Evolutionary conservation across 2,113 vertebrate species (phyloP).

Genomic region (Onychorhynchus coronatus): DNA sequence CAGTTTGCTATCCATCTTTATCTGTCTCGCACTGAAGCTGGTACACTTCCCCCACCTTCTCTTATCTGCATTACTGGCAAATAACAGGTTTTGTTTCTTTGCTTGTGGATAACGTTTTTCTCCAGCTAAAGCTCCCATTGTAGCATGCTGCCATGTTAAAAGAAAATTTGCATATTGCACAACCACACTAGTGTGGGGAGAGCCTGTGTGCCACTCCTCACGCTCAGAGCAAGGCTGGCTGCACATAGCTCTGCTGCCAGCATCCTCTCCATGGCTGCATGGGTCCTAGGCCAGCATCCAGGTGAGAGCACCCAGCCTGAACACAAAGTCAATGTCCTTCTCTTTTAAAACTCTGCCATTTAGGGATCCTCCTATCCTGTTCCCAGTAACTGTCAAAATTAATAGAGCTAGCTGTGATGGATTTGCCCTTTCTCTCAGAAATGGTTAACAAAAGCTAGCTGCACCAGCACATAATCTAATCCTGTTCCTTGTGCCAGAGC

Average conservation of each 20-base stretch:
- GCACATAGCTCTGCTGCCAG: not conserved
- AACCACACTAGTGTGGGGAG: rapidly evolving
- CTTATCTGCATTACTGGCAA: not conserved
- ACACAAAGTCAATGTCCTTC: not conserved
- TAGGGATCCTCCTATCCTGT: not conserved
- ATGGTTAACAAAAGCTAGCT: not conserved
- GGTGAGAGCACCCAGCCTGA: not conserved
- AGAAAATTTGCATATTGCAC: not conserved
- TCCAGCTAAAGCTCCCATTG: not conserved
- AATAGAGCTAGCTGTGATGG: not conserved
- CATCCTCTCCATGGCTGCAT: not conserved
- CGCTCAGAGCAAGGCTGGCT: not conserved
- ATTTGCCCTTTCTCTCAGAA: not conserved
- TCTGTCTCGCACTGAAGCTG: not conserved
- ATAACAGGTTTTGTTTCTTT: not conserved
- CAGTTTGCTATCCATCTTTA: not conserved
- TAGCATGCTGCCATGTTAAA: not conserved
- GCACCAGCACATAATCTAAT: not conserved
- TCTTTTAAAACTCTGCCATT: not conserved
- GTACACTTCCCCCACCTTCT: not conserved
- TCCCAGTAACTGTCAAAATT: not conserved
- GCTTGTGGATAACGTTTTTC: not conserved
- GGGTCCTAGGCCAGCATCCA: not conserved
- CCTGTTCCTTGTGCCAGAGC: not conserved
- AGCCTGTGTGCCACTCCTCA: not conserved